Evolutionary conservation across 2,113 vertebrate genomes (phyloP), one percentile per base, ranked within the genome.

Genomic region (Petrocephalus zakoni): DNA sequence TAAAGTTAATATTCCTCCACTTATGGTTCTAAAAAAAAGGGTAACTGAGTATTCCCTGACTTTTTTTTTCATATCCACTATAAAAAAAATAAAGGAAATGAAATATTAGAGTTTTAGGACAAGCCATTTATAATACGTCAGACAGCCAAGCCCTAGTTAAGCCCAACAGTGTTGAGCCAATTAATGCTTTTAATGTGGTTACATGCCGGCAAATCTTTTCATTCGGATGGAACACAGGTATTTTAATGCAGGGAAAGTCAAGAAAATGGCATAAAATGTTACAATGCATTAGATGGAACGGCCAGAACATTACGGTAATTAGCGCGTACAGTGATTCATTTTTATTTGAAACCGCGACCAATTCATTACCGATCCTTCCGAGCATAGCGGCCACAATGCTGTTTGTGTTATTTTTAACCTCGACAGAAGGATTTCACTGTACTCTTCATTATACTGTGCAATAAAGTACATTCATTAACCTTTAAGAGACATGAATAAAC

Each of bases 391-490:
- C 88, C 64, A 90, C 90, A 92, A 89, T 93, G 91, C 93, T 93
- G 93, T 92, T 92, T 81, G 88, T 91, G 92, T 91, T 89, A 90
- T 93, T 92, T 94, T 91, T 90, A 91, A 93, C 92, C 93, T 90
- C 88, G 90, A 58, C 78, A n/a, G 42, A 42, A 29, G 53, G 58
- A 49, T 88, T 61, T 82, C 72, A 82, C 85, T 75, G 68, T 58
- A 86, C 91, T 91, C 90, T 90, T 92, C 91, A 90, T 91, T 92
- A 93, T 92, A 92, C 88, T 47, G 90, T 91, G 87, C 88, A 90
- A 90, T 92, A 82, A 90, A 93, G 90, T 85, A 93, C 92, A 92
- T 94, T 95, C 94, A 95, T 95, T 95, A 95, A 95, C 94, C 95
- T 95, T 95, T 96, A 90, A 90, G 91, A 93, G 93, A 91, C 19